Conservation (phyloP, 2,888 invertebrate species). For the Drosophila nr. perissopoda region DNA sequence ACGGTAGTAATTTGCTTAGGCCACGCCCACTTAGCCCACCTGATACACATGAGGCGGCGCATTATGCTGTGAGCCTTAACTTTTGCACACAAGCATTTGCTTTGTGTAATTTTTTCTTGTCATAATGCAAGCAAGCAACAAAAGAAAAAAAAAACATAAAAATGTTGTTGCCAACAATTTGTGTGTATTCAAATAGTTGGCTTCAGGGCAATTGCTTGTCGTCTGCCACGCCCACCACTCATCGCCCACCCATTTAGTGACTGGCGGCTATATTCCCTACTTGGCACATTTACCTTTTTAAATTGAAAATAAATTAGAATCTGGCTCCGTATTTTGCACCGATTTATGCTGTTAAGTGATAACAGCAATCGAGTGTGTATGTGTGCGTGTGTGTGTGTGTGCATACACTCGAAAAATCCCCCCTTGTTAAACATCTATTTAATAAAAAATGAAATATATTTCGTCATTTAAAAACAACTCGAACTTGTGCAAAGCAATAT, state of each 20-base stretch:
- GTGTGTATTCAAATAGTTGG: constrained; percentile 72
- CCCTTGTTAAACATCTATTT: neutral
- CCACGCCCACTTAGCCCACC: constrained; percentile 21
- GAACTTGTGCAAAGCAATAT: neutral
- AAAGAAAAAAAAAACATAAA: neutral
- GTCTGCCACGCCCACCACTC: constrained; percentile 37
- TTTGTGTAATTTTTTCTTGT: constrained; percentile 67
- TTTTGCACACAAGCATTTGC: constrained; percentile 73
- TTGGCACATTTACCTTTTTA: constrained; percentile 78
- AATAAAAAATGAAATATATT: neutral
- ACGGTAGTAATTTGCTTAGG: constrained; percentile 39
- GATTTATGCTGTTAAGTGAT: constrained; percentile 77
- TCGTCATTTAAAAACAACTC: neutral
- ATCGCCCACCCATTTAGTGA: constrained; percentile 5
- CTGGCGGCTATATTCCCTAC: constrained; percentile 16
- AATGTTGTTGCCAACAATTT: constrained; percentile 57
- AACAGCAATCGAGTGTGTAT: constrained; percentile 37
- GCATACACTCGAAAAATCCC: neutral
- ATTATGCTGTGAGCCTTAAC: constrained; percentile 62
- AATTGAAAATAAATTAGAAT: constrained; percentile 80
- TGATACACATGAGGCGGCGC: constrained; percentile 28
- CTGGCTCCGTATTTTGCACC: constrained; percentile 77
- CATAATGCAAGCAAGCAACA: constrained; percentile 1
- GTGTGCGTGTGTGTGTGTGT: neutral
- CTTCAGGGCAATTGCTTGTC: constrained; percentile 67